A percentile compares a stretch with the other conserved stretches of the same genome.
These are phyloP conservation scores for Clarias batrachus DNA, from an alignment of 2,113 vertebrate species.

Conservation along the genomic window DNA sequence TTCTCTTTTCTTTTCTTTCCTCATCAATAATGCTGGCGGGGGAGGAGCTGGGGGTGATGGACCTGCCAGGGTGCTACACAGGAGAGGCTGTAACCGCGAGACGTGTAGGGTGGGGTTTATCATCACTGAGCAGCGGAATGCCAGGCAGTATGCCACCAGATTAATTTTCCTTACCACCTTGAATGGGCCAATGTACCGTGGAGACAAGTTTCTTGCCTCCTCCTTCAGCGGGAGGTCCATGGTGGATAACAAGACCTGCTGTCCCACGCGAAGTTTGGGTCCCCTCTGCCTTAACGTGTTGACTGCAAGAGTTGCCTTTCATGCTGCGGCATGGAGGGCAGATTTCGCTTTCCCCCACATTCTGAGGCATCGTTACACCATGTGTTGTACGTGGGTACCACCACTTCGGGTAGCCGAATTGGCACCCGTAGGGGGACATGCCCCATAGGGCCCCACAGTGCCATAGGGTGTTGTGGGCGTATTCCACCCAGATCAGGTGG, in stretches of 20 bases:
- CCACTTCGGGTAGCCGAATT: no score
- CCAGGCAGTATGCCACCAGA: background rate
- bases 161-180: background rate
- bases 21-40: background rate
- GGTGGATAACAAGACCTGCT: background rate
- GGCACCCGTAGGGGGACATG: no score
- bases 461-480: no score
- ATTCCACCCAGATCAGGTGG: no score
- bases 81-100: background rate
- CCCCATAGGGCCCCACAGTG: no score
- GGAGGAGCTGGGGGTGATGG: fast-evolving
- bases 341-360: no score
- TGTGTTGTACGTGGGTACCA: no score
- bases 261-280: background rate
- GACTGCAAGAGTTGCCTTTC: background rate
- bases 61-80: background rate
- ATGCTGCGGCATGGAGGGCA: no score
- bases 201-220: background rate
- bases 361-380: no score
- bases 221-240: no score
- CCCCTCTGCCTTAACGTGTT: fast-evolving
- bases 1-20: no score
- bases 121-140: background rate
- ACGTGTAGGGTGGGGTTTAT: background rate
- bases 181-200: background rate